Evolutionary conservation across 2,888 invertebrate species (phyloP), one percentile per base, ranked within the genome.

Genomic region (Heliconius cydno): DNA sequence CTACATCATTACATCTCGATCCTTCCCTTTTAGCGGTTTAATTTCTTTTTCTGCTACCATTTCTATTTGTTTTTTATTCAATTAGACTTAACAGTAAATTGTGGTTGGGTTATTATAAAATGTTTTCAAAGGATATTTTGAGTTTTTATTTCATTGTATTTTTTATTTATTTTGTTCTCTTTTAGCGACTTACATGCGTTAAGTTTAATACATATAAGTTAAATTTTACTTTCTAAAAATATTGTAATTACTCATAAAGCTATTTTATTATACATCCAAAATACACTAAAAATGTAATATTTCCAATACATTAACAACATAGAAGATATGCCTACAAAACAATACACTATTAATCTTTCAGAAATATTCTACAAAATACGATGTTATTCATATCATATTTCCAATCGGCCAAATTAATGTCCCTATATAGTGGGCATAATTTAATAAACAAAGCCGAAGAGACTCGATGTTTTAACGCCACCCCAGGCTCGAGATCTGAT

Each of bases 361-460:
- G 89, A 88, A 88, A 89, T 90, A 91, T 92, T 90, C 90, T 89
- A 90, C 90, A 90, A 90, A 91, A 91, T 90, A 88, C 87, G 85
- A 87, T 87, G 94, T 94, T 92, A 92, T 88, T 94, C 93, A 94
- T 94, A 87, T 89, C 86, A 90, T 94, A 94, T 94, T 94, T 85
- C 87, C 87, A 90, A 94, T 94, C 94, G 93, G 94, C 92, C 93
- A 94, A 94, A 94, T 92, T 93, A 94, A 94, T 92, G 93, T 91
- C 84, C 81, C 87, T 88, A 92, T 93, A 94, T 89, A 89, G 91
- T 90, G 92, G 93, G 94, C 94, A 94, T 94, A 94, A 94, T 95
- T 94, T 95, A 95, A 95, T 95, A 95, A 95, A 95, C 95, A 94
- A 95, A 94, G 94, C 94, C 93, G 92, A 88, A 86, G 88, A 90